Conservation (phyloP, 2,113 vertebrate genomes). For the Lampris incognitus region DNA sequence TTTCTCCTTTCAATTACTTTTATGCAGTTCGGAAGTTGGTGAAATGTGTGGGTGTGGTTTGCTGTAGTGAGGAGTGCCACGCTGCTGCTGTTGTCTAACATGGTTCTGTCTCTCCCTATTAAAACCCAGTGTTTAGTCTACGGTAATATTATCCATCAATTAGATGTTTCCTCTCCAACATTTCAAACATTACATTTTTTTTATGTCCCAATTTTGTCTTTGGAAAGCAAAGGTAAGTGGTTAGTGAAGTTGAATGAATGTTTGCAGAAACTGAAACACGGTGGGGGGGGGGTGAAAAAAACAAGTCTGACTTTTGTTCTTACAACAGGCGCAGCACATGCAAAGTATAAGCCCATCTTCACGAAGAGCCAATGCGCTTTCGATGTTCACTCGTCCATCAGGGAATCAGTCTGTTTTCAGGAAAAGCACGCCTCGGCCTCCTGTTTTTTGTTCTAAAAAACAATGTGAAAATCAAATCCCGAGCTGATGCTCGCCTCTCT, state of each 20-base stretch:
- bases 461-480: conserved; percentile 26
- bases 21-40: conserved; percentile 45
- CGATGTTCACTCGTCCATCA: no score
- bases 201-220: no score
- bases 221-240: no score
- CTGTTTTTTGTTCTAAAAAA: conserved; percentile 29
- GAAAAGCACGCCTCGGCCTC: conserved; percentile 4
- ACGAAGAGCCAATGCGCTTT: no score
- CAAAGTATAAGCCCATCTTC: no score
- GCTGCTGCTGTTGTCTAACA: conserved; percentile 9
- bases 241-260: no score
- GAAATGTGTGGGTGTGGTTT: conserved; percentile 23
- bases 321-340: no score
- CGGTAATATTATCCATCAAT: neutral
- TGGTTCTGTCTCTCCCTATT: neutral
- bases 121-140: neutral
- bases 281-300: no score
- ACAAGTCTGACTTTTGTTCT: no score
- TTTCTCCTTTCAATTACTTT: conserved; percentile 52
- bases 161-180: neutral
- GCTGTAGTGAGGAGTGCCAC: neutral
- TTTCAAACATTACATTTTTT: neutral
- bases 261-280: no score
- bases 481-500: conserved; percentile 25
- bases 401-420: neutral